Percentiles rank a stretch among this genome's conserved stretches.
phyloP scores from a whole-genome alignment of 2,113 vertebrate genomes.

The Sinocyclocheilus anophthalmus region DNA sequence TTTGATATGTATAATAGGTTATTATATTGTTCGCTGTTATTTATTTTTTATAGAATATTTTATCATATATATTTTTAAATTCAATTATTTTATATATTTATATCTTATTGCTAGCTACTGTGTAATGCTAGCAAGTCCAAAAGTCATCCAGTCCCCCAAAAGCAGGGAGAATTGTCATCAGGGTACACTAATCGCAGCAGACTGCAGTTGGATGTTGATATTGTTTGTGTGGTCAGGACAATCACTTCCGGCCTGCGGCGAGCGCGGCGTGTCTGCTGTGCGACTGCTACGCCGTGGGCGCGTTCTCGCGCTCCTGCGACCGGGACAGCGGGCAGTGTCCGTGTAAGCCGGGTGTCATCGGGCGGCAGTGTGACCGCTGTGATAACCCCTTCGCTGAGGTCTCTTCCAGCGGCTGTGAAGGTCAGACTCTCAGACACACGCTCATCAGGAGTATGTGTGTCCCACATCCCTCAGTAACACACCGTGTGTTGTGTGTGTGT shows the following conservation, averaged over 20 bases:
- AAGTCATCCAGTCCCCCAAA: too few relatives aligned
- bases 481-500: background rate
- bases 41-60: too few relatives aligned
- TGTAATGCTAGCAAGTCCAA: too few relatives aligned
- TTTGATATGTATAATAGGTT: too few relatives aligned
- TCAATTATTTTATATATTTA: too few relatives aligned
- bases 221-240: constrained; percentile 77
- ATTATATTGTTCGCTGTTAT: too few relatives aligned
- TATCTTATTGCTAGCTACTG: too few relatives aligned
- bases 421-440: constrained; percentile 65
- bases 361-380: constrained; percentile 91
- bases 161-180: too few relatives aligned
- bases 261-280: constrained; percentile 84
- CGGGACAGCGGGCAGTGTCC: constrained; percentile 85
- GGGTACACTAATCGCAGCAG: too few relatives aligned
- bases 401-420: constrained; percentile 89
- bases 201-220: too few relatives aligned
- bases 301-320: constrained; percentile 87
- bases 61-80: too few relatives aligned
- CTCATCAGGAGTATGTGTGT: constrained; percentile 22
- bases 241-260: constrained; percentile 82
- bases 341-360: constrained; percentile 93
- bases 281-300: constrained; percentile 91
- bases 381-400: constrained; percentile 98
- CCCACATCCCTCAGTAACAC: background rate